These are phyloP conservation scores for Sphaeridia pumilis DNA, from an alignment of 2,888 invertebrate genomes.

Conservation along the genomic window DNA sequence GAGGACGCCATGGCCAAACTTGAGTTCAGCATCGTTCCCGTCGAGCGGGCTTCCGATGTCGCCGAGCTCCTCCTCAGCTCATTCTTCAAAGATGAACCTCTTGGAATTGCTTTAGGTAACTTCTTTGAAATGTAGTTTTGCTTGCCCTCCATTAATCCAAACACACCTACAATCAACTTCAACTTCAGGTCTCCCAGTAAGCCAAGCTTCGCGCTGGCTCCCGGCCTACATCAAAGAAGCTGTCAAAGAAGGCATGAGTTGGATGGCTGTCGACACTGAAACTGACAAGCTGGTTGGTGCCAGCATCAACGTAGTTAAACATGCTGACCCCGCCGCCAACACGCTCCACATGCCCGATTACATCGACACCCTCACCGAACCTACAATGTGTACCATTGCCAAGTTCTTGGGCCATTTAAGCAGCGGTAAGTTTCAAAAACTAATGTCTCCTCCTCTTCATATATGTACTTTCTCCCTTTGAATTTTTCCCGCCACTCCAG, in stretches of 20 bases:
- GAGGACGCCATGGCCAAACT: constrained; percentile 12
- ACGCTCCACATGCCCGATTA: constrained; percentile 12
- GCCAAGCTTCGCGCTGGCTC: constrained; percentile 18
- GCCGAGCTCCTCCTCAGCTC: constrained; percentile 20
- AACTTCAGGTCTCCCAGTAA: constrained; percentile 13
- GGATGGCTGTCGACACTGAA: constrained; percentile 20
- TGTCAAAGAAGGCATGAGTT: constrained; percentile 16
- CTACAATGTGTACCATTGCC: constrained; percentile 17
- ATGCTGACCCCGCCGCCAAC: constrained; percentile 3
- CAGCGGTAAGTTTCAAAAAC: constrained; percentile 14
- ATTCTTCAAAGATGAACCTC: constrained; percentile 24
- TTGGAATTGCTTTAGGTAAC: constrained; percentile 18
- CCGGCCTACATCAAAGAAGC: constrained; percentile 16
- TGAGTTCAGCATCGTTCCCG: constrained; percentile 13
- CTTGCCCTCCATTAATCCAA: too few species aligned
- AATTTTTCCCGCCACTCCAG: background rate
- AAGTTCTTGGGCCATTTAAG: constrained; percentile 14
- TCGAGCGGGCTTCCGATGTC: constrained; percentile 15
- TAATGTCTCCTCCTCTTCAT: too few species aligned
- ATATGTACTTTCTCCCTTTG: too few species aligned
- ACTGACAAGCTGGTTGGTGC: constrained; percentile 21
- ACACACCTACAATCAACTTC: too few species aligned
- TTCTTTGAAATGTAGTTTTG: too few species aligned
- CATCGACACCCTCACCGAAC: constrained; percentile 12
- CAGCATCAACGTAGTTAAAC: constrained; percentile 19